Base-by-base conservation (phyloP, 2,797 vertebrate genomes). In the Gambusia yucatana region DNA sequence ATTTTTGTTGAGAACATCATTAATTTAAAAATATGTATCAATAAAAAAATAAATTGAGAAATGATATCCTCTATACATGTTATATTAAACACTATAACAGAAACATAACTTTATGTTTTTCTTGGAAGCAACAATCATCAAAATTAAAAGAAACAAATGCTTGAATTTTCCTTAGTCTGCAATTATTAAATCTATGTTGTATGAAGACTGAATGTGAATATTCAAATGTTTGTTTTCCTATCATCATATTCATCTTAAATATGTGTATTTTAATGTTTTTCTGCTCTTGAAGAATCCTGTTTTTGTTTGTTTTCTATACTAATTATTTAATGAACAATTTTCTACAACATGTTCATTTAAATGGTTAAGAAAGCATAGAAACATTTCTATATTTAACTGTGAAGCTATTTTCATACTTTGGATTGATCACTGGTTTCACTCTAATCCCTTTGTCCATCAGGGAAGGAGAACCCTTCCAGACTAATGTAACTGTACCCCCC, bases 401-500 rank as follows among this genome's bases (percentile, higher is more conserved):
- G 73, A 75, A 76, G 88, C 78, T 95, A 94, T 94, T 94, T 92
- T 78, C 20, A 88, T 92, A 74, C 11, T 73, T 83, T 84, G 82
- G 79, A 78, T 76, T 89, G 81, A 91, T 91, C 82, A 77, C 67
- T 74, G 87, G 77, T 82, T 85, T 77, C 73, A 82, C 87, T 80
- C 83, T 94, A 91, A 94, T 92, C 93, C 93, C 88, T 92, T 92
- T 92, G 92, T 94, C 92, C 91, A 90, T 93, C 90, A 90, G 86
- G 90, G 89, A 92, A 88, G 92, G 84, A 86, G 85, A 91, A 83
- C 90, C 91, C 93, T 91, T 93, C 92, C 61, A 25, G 85, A 87
- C 85, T 94, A 93, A 92, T 94, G 94, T 91, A 92, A 92, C 92
- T 90, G 91, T 92, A 93, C 89, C 87, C 87, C 65, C 82, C 59